Evolutionary conservation across 1,140 invertebrate species (phyloP), one percentile per base, ranked within the genome.

Genomic region (Conopomorpha cramerella): DNA sequence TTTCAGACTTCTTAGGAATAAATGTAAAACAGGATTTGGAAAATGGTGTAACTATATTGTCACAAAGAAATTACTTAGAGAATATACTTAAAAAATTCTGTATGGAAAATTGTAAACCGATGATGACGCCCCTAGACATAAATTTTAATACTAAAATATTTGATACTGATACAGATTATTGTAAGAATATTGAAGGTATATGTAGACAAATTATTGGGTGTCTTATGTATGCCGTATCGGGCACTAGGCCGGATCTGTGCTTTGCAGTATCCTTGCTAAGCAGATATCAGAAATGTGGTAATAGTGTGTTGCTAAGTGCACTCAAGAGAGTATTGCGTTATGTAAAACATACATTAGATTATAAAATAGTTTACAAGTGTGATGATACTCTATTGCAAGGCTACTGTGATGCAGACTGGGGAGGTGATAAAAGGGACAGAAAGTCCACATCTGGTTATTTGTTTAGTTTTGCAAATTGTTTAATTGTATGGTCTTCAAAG

Each of bases 81-180:
- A 51, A 54, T 43, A 23, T 71, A 13, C 34, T 72, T 13, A 41
- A 55, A 29, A 55, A 44, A 41, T 70, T 59, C 43, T 40, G 53
- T 34, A 68, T 72, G 62, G 19, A 48, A 25, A 32, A 60, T 35
- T 65, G 55, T 45, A 71, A 64, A 39, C 28, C 48, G n/a, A 42
- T 50, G 15, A 23, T 26, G 8, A 55, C 57, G 12, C 60, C 68
- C 18, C 53, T 66, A 31, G 56, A 72, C 25, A 17, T 28, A 13
- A 52, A 51, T 28, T 43, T 54, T 38, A 49, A 52, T 42, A 13
- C 17, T 17, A 39, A 50, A 39, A 34, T 48, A 34, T 41, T 50
- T 32, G 31, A 45, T 17, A 14, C 12, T 14, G 36, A 36, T 36
- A 7, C 8, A 34, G 38, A 45, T 39, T 30, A 27, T 37, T 31